These are phyloP conservation scores for Proteles cristata DNA, from an alignment of 2,113 vertebrate species.

Conservation along the genomic window DNA sequence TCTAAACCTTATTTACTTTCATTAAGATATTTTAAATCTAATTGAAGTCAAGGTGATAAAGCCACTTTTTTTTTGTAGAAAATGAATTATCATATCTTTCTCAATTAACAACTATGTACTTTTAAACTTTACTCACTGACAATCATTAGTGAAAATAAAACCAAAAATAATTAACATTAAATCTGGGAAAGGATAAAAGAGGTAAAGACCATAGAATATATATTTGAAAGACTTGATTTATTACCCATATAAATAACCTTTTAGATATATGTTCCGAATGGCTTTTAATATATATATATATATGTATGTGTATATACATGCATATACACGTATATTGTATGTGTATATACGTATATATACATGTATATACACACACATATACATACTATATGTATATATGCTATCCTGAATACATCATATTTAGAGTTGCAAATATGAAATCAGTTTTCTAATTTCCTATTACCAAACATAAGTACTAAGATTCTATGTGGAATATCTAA, in stretches of 20 bases:
- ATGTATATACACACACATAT: not conserved
- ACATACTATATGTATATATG: not conserved
- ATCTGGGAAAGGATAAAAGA: not conserved
- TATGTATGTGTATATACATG: not conserved
- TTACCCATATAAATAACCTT: not conserved
- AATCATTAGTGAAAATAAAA: not conserved
- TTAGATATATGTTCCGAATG: not conserved
- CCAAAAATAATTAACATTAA: not conserved
- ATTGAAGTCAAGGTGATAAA: not conserved
- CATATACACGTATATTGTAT: no score
- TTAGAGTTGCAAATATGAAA: not conserved
- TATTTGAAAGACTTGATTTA: not conserved
- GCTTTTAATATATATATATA: not conserved
- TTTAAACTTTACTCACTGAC: not conserved
- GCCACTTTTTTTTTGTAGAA: not conserved
- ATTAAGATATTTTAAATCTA: not conserved
- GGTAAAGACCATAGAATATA: not conserved
- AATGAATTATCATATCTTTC: not conserved
- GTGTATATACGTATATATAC: not conserved
- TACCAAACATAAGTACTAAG: not conserved
- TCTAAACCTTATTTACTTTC: not conserved
- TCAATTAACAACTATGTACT: not conserved
- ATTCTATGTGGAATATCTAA: not conserved
- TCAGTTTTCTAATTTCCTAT: not conserved
- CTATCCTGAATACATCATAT: not conserved